Conservation (phyloP, 1,140 invertebrate genomes). For the Papilio xuthus region DNA sequence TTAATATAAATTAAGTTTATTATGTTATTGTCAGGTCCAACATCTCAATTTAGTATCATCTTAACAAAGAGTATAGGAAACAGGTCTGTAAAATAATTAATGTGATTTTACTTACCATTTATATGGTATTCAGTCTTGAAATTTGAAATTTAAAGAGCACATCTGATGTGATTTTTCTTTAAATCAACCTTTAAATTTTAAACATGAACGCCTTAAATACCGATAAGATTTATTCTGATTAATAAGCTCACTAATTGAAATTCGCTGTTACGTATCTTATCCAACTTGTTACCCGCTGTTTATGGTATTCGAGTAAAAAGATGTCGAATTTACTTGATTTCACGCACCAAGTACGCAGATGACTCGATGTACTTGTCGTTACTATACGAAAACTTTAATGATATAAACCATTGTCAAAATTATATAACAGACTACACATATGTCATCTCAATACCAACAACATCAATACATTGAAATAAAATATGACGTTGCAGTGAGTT, state of each 20-base stretch:
- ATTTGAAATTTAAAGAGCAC: neutral
- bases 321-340: constrained; percentile 29
- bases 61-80: too few species aligned
- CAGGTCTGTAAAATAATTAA: too few species aligned
- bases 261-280: constrained; percentile 29
- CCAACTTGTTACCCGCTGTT: neutral
- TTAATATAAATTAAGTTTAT: too few species aligned
- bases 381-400: constrained; percentile 11
- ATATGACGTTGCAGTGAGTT: neutral
- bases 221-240: constrained; percentile 24
- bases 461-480: neutral
- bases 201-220: constrained; percentile 5
- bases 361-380: neutral
- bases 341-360: neutral
- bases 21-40: too few species aligned
- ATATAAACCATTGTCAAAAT: neutral
- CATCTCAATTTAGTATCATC: too few species aligned
- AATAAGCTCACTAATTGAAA: constrained; percentile 27
- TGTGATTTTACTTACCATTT: too few species aligned
- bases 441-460: neutral
- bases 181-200: constrained; percentile 14
- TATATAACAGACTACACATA: neutral
- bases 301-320: constrained; percentile 24
- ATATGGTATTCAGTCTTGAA: too few species aligned
- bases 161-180: neutral